Conservation (phyloP, 1,140 invertebrate species). For the Drosophila cardini region DNA sequence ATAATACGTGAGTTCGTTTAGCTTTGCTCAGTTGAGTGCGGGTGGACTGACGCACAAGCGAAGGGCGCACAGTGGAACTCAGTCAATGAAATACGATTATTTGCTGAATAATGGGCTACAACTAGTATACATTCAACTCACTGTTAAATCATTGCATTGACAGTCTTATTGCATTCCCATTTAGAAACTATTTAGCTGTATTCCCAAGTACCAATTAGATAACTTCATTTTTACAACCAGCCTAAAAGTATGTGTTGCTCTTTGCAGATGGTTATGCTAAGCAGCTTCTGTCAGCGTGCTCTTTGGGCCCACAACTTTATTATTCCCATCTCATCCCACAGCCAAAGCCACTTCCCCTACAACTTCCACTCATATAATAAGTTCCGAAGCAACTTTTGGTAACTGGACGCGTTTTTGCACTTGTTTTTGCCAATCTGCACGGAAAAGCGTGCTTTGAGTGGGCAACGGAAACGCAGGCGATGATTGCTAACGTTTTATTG, state of each 20-base stretch:
- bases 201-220: no score
- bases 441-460: slow-evolving; percentile 6
- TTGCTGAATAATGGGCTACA: neutral
- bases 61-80: slow-evolving; percentile 11
- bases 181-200: no score
- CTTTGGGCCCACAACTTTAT: neutral
- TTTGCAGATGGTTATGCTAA: neutral
- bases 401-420: slow-evolving; percentile 56
- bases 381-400: slow-evolving; percentile 42
- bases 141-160: no score
- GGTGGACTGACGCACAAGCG: slow-evolving; percentile 3
- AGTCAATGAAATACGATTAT: neutral
- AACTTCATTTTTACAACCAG: neutral
- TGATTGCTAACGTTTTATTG: slow-evolving; percentile 25
- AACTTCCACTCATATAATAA: slow-evolving; percentile 1
- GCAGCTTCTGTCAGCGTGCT: neutral
- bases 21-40: slow-evolving; percentile 52
- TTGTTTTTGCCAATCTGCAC: slow-evolving; percentile 28
- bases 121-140: neutral
- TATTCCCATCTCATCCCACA: neutral
- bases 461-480: neutral
- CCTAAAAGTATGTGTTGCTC: slow-evolving; percentile 45
- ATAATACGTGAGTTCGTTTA: slow-evolving; percentile 75
- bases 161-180: no score
- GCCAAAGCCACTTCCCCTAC: slow-evolving; percentile 3